Conservation (phyloP, 2,797 vertebrate genomes). For the Falco peregrinus region DNA sequence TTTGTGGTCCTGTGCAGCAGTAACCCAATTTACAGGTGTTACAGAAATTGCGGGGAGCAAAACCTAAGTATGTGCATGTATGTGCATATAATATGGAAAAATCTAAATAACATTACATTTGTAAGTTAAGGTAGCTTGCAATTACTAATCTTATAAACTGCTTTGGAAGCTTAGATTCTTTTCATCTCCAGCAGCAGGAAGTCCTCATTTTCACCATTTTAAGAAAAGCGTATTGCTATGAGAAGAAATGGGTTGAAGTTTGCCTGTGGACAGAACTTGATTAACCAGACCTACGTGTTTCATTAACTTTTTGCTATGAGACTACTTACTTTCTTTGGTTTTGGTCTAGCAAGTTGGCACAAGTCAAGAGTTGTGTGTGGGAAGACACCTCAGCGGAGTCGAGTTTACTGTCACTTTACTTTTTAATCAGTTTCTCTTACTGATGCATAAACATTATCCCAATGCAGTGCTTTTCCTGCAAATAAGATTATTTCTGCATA, state of each 20-base stretch:
- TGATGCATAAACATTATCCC: conserved; percentile 7
- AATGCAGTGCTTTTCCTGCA: conserved; percentile 20
- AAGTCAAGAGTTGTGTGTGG: conserved; percentile 63
- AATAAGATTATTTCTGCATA: not conserved
- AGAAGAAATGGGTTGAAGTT: conserved; percentile 38
- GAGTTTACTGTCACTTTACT: conserved; percentile 44
- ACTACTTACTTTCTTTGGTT: conserved; percentile 59
- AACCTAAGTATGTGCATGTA: conserved; percentile 56
- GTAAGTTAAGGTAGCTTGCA: conserved; percentile 85
- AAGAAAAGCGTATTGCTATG: conserved; percentile 29
- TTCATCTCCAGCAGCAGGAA: conserved; percentile 51
- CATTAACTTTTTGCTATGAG: conserved; percentile 19
- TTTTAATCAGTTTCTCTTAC: conserved; percentile 48
- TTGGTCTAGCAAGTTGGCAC: conserved; percentile 57
- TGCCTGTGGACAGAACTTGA: conserved; percentile 45
- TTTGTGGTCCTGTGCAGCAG: not conserved
- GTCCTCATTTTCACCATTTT: conserved; percentile 35
- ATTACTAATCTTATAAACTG: conserved; percentile 18
- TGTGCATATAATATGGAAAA: not conserved
- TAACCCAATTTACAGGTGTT: not conserved
- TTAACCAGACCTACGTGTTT: conserved; percentile 41
- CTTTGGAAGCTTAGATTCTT: conserved; percentile 45
- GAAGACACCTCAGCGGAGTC: conserved; percentile 54
- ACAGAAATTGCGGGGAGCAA: conserved; percentile 62
- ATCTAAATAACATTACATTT: conserved; percentile 48